A percentile compares a stretch with the other conserved stretches of the same genome.
Evolutionary conservation across 2,888 invertebrate genomes (phyloP).

Genomic region (Saturnia japonica): DNA sequence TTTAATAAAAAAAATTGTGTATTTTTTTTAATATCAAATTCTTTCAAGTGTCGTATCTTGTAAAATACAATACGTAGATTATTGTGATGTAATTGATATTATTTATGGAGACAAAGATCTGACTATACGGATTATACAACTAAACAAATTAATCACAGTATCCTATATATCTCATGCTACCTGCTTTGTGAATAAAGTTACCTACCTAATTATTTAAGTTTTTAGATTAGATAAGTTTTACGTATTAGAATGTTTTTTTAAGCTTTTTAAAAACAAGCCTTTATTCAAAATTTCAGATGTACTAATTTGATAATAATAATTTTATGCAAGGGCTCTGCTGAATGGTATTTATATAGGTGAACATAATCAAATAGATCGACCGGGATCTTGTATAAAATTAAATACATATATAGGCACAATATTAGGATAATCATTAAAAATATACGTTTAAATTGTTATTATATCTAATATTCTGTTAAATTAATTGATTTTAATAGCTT

Average conservation of each 20-base stretch:
- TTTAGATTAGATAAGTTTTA: neutral
- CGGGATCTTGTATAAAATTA: too few species aligned
- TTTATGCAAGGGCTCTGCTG: too few species aligned
- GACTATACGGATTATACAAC: neutral
- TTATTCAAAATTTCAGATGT: too few species aligned
- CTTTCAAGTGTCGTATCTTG: neutral
- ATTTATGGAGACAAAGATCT: slow-evolving; percentile 8
- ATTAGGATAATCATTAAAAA: too few species aligned
- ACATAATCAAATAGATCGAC: too few species aligned
- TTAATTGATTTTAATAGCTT: too few species aligned
- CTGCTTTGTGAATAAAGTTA: neutral
- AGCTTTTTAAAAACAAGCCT: too few species aligned
- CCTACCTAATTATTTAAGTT: neutral
- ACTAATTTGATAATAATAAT: too few species aligned
- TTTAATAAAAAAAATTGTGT: neutral
- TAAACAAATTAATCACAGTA: neutral
- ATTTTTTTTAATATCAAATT: neutral
- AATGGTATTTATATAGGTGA: too few species aligned
- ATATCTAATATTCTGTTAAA: too few species aligned
- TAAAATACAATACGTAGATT: slow-evolving; percentile 6
- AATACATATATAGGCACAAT: neutral
- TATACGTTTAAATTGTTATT: too few species aligned
- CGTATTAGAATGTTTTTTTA: neutral
- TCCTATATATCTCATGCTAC: neutral
- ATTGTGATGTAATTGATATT: slow-evolving; percentile 6